Evolutionary conservation across 2,888 invertebrate species (phyloP).

Genomic region (Ryuthela nishihirai): DNA sequence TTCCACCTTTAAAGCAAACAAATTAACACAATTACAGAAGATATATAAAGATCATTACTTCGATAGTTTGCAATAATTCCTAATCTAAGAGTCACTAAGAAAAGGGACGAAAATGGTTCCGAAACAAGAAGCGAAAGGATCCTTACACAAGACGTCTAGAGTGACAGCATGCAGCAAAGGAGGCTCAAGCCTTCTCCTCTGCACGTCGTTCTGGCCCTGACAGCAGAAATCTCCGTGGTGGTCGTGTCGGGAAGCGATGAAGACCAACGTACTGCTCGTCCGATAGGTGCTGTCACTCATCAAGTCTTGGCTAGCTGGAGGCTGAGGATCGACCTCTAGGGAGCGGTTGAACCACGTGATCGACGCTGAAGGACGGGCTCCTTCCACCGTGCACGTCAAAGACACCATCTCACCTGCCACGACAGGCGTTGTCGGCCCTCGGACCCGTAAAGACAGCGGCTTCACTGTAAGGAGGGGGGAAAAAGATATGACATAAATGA

Average conservation of each 20-base stretch:
- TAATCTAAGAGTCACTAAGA: too few relatives aligned
- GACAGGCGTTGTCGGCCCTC: slow-evolving; percentile 72
- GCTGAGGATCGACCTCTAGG: slow-evolving; percentile 38
- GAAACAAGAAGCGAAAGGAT: too few relatives aligned
- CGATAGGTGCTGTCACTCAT: slow-evolving; percentile 43
- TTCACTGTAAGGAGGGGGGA: slow-evolving; percentile 78
- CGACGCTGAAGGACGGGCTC: slow-evolving; percentile 76
- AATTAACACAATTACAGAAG: too few relatives aligned
- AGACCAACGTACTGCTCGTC: slow-evolving; percentile 42
- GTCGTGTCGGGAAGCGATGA: slow-evolving; percentile 42
- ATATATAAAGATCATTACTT: too few relatives aligned
- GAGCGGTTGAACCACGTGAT: slow-evolving; percentile 73
- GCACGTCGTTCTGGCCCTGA: slow-evolving; percentile 66
- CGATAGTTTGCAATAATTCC: too few relatives aligned
- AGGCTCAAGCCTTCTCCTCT: slow-evolving; percentile 65
- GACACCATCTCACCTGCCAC: slow-evolving; percentile 74
- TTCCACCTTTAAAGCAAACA: too few relatives aligned
- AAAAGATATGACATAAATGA: too few relatives aligned
- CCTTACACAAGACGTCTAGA: slow-evolving; percentile 84
- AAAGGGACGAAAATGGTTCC: too few relatives aligned
- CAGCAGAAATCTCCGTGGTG: slow-evolving; percentile 44
- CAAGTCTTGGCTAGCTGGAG: slow-evolving; percentile 38
- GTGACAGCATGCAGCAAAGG: slow-evolving; percentile 67
- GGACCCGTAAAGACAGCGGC: slow-evolving; percentile 70
- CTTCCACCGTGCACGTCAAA: slow-evolving; percentile 70